Evolutionary conservation across 92 coral and sea anemone species (phyloP).

Genomic region (Ricordea florida): DNA sequence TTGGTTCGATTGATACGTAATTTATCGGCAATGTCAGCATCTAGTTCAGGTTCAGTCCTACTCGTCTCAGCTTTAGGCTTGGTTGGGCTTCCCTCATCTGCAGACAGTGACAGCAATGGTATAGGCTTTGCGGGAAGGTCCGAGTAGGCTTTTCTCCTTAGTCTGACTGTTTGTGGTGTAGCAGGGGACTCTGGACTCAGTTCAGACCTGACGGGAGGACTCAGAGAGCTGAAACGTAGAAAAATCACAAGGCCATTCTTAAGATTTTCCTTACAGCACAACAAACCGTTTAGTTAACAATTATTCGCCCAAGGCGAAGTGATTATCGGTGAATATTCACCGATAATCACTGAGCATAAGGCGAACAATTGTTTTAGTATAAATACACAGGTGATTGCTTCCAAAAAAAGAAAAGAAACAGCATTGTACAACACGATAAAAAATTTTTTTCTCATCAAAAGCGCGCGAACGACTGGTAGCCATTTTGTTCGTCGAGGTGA

Average conservation of each 20-base stretch:
- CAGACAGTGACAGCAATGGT: slow-evolving; percentile 20
- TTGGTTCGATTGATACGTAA: slow-evolving; percentile 62
- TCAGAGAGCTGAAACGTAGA: slow-evolving; percentile 36
- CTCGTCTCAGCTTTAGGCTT: slow-evolving; percentile 32
- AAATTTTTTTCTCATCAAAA: background rate
- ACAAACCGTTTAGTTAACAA: too few relatives aligned
- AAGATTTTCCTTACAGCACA: too few relatives aligned
- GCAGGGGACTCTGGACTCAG: slow-evolving; percentile 70
- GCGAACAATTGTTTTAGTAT: too few relatives aligned
- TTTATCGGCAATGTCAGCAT: slow-evolving; percentile 32
- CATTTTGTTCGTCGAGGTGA: too few relatives aligned
- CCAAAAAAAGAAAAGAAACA: background rate
- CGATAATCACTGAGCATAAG: too few relatives aligned
- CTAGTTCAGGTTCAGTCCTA: slow-evolving; percentile 20
- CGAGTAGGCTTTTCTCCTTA: slow-evolving; percentile 68
- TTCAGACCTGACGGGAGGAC: slow-evolving; percentile 30
- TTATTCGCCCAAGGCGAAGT: too few relatives aligned
- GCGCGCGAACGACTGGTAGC: too few relatives aligned
- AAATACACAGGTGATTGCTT: too few relatives aligned
- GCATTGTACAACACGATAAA: background rate
- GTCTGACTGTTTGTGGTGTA: slow-evolving; percentile 84
- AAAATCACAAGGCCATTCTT: background rate
- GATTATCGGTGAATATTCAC: too few relatives aligned
- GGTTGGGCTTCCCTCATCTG: slow-evolving; percentile 40
- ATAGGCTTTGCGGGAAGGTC: slow-evolving; percentile 35